Base-by-base conservation (phyloP, 2,113 vertebrate species). In the Litocranius walleri region DNA sequence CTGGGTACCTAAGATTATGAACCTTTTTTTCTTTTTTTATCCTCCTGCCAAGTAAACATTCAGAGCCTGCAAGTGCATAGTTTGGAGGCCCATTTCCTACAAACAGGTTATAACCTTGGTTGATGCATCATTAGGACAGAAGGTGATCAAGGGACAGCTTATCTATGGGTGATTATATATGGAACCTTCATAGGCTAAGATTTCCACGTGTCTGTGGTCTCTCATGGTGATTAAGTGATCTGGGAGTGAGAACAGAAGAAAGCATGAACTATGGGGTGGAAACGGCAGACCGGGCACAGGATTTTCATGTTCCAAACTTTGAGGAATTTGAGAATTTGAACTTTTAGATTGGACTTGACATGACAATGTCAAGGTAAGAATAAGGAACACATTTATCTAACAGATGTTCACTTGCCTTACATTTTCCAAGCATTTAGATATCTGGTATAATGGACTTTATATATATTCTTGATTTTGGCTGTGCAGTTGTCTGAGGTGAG, bases 111-210 rank as follows among this genome's bases (percentile, higher is more conserved):
- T n/a, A 48, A 13, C 0, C 1, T 23, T 62, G 10, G 40, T 15
- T 15, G 16, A 36, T 27, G 19, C 2, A 33, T 2, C 2, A 13
- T 67, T 67, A 90, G 23, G 6, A 11, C 33, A 61, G 17, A 33
- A 4, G 6, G 5, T 2, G 1, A 3, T 36, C 67, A 86, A 40
- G 3, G 33, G 29, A 62, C 13, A 29, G 13, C 36, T 40, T 25
- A 10, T 78, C 0, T 59, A 62, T 8, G 1, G 7, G 59, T 8
- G 1, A 4, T 19, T 71, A 2, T 23, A 40, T 13, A 5, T 15
- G 27, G 59, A 92, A 10, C 7, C 12, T 54, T 14, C 14, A 52
- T 74, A 1, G 19, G 0, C 45, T 56, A 23, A 33, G 36, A 1
- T 36, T 36, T 74, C 74, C 14, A 59, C 1, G 2, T 57, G 19